Base-by-base conservation (phyloP, 2,888 invertebrate genomes). In the Noctua janthe region DNA sequence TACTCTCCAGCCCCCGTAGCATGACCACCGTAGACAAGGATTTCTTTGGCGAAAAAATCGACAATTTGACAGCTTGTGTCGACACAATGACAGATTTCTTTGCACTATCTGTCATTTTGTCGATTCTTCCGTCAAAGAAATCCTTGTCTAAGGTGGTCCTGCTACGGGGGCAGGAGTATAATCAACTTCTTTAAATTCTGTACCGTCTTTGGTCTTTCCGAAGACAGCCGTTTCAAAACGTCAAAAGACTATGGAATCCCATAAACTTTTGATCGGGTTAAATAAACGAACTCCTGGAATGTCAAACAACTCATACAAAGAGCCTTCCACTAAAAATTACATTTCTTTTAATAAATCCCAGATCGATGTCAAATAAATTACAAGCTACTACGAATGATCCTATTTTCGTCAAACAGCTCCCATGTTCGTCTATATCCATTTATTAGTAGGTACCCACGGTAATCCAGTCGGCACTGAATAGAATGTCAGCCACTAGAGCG, bases 381-480 rank as follows among this genome's bases (percentile, higher is more conserved):
- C n/a, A 78, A 78, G 11, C 11, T 39, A 43, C 59, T 69, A 23
- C 29, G 17, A 72, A 29, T 81, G 69, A 75, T 77, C 51, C 67
- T 47, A 83, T 83, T 76, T 83, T 54, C 70, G 70, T 47, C 69
- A 69, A 43, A 62, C 11, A 62, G 49, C 64, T 76, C 54, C 66
- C 66, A 83, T 82, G 11, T 81, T 43, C 66, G 64, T 43, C 67
- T 67, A 67, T 54, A 69, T 78, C 76, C 80, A 87, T 89, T 87
- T 81, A 89, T 88, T 81, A 85, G 73, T 80, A 82, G 81, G 85
- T 89, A 90, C 87, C 90, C 90, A 89, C 87, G 88, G 83, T 94
- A 92, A 93, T 92, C 91, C 91, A 83, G 81, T 85, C 82, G 84
- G 82, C 80, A 83, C 84, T 90, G 89, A 91, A 92, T 91, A 90